Evolutionary conservation across 2,797 vertebrate species (phyloP), one percentile per base, ranked within the genome.

Genomic region (Hypotaenidia okinawae): DNA sequence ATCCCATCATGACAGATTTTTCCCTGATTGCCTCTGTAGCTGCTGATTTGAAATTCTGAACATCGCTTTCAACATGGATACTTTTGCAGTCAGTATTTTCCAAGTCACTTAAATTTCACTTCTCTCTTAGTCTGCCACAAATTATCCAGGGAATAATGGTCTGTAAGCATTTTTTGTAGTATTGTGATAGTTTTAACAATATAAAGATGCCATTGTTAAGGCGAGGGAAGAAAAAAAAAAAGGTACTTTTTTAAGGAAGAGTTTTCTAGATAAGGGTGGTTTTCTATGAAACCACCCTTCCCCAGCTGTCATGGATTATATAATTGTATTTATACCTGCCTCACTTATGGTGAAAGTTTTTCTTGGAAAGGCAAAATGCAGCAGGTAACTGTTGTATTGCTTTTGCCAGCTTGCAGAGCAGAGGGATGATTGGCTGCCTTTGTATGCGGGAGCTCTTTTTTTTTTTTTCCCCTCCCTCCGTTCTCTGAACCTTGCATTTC

Each of bases 181-280:
- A 17, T 28, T 64, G 28, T 69, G 21, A 4, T 78, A 37, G 77
- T 82, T 72, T 69, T 49, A 86, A 58, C 3, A 2, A 52, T 76
- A 0, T 13, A 70, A 57, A n/a, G 32, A 41, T 41, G 35, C 32
- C 2, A 22, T 47, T 47, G 24, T 68, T 77, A 27, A 0, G 2
- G 19, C 74, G 35, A 21, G 19, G 51, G 15, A 14, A 13, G 13
- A 15, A 15, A 51, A 8, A 32, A 32, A 49, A 41, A 19, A 59
- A 13, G 3, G 2, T 4, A 0, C 22, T 19, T 11, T 39, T 35
- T 30, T 69, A 54, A 12, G 22, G 25, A 17, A 3, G 55, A 55
- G 16, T 45, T 37, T 14, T 76, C 10, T 8, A n/a, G 45, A 27
- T 61, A 63, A 84, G 16, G 37, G 37, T 37, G 11, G 37, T 37